Conservation (phyloP, 2,888 invertebrate species). For the Exocentrus adspersus region DNA sequence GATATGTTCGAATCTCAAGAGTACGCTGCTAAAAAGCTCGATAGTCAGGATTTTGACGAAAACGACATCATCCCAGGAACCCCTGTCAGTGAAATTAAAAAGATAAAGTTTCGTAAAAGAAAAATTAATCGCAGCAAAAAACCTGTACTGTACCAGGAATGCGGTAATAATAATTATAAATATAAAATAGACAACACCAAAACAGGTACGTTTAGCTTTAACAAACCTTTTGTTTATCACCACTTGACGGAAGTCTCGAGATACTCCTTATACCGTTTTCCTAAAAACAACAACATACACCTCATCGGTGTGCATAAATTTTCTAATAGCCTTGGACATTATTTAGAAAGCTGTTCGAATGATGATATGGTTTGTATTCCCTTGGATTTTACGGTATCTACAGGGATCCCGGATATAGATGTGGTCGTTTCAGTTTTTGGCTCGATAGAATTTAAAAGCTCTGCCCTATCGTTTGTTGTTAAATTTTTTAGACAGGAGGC, state of each 20-base stretch:
- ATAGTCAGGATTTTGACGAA: background rate
- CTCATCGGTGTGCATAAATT: slow-evolving; percentile 25
- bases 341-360: slow-evolving; percentile 1
- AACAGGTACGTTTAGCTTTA: slow-evolving; percentile 9
- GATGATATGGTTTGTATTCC: background rate
- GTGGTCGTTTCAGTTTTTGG: slow-evolving; percentile 31
- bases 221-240: slow-evolving; percentile 32
- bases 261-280: slow-evolving; percentile 14
- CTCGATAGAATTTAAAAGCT: slow-evolving; percentile 16
- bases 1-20: background rate
- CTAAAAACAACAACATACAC: slow-evolving; percentile 29
- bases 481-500: slow-evolving; percentile 30
- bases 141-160: background rate
- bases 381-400: slow-evolving; percentile 28
- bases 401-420: slow-evolving; percentile 14
- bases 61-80: slow-evolving; percentile 11
- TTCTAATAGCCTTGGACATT: slow-evolving; percentile 9
- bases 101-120: background rate
- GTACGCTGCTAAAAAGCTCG: background rate
- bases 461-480: slow-evolving; percentile 18
- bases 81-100: background rate
- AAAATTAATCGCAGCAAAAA: background rate
- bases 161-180: background rate
- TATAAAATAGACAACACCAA: slow-evolving; percentile 11
- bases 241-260: slow-evolving; percentile 26